Evolutionary conservation across 2,113 vertebrate species (phyloP), one percentile per base, ranked within the genome.

Genomic region (Heterocephalus glaber): DNA sequence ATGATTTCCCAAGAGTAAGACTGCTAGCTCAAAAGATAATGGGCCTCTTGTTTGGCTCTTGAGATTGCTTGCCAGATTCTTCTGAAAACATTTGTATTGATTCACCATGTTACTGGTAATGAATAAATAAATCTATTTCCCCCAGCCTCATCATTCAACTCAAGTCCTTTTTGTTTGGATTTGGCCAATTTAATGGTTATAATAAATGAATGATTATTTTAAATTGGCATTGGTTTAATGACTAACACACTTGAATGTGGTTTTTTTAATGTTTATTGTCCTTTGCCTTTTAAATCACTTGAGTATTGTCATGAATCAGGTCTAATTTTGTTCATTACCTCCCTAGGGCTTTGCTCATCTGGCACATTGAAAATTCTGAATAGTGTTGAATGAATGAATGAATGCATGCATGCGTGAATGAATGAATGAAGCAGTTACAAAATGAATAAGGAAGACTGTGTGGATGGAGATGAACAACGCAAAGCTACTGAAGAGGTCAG

Each of bases 201-300:
- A 52, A 87, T 92, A 93, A 91, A n/a, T 70, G 70, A 83, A 60
- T 76, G 72, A 47, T 68, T 82, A 76, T 90, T 79, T 94, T 84
- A 82, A 88, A 92, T 65, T 77, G 63, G 1, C 35, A 66, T 65
- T 86, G 79, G 38, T 79, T 96, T 84, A 66, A 85, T 94, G 72
- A 68, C 8, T 58, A 77, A 77, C 20, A 91, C 63, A 68, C 28
- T 92, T 79, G 60, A 82, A 61, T 80, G 22, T 77, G 79, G 66
- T 52, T 66, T 52, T 86, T 14, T 76, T 35, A 28, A 7, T 92
- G 61, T 63, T 68, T 87, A 41, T 80, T 93, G n/a, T 72, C 10
- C 24, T 93, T 95, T 89, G 61, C n/a, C 47, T 93, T 95, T 96
- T 74, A 92, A 86, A 44, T 47, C 85, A 58, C 33, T 94, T 72